Evolutionary conservation across 2,888 invertebrate species (phyloP).

Genomic region (Eudemis profundana): DNA sequence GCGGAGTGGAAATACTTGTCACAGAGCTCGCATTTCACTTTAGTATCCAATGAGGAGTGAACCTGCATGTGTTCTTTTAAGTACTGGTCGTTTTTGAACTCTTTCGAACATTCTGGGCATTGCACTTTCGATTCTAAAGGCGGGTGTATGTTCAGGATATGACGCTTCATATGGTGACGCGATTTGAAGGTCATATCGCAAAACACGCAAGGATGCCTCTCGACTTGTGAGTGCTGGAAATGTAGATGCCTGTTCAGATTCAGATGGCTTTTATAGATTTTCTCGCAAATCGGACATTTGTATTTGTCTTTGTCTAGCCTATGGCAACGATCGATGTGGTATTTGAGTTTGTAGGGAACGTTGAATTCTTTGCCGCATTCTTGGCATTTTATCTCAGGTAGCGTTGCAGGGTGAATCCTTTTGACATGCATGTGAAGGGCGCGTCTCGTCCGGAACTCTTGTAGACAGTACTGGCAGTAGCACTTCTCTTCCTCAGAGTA

Average conservation of each 20-base stretch:
- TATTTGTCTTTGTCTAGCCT: conserved; percentile 68
- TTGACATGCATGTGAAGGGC: conserved; percentile 78
- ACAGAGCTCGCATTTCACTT: conserved; percentile 77
- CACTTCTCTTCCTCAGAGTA: conserved; percentile 78
- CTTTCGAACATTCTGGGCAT: conserved; percentile 76
- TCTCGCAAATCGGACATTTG: conserved; percentile 73
- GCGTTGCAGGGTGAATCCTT: conserved; percentile 69
- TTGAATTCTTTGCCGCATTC: conserved; percentile 75
- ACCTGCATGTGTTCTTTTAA: conserved; percentile 80
- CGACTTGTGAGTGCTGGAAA: conserved; percentile 73
- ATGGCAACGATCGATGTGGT: conserved; percentile 73
- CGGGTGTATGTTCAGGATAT: conserved; percentile 78
- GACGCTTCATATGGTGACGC: conserved; percentile 77
- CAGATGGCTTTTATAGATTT: conserved; percentile 71
- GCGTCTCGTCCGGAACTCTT: conserved; percentile 73
- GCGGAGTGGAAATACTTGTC: conserved; percentile 77
- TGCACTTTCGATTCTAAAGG: conserved; percentile 78
- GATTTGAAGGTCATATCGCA: conserved; percentile 80
- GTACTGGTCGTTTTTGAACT: conserved; percentile 81
- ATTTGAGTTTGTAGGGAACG: conserved; percentile 74
- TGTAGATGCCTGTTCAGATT: conserved; percentile 74
- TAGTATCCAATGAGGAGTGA: conserved; percentile 71
- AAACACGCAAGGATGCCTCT: conserved; percentile 75
- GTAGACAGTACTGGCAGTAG: conserved; percentile 76
- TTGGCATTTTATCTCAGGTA: conserved; percentile 75